Percentiles rank a stretch among this genome's conserved stretches.
Conservation (phyloP, 2,888 invertebrate genomes). For the Drosophila maculinotata region DNA sequence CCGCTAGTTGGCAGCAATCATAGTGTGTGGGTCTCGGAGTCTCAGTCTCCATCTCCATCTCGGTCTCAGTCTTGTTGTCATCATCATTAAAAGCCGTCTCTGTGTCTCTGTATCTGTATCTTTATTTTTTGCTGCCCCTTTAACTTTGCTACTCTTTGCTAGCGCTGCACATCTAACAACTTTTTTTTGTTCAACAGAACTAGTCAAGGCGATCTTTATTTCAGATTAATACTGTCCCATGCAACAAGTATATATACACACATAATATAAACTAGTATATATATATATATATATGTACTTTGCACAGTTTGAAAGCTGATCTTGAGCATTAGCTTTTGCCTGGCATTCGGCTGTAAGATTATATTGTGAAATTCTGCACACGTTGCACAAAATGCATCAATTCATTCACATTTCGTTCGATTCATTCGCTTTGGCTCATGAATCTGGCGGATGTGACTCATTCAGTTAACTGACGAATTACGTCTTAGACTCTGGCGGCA, state of each 20-base stretch:
- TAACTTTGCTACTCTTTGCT: constrained; percentile 16
- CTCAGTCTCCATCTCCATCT: constrained; percentile 9
- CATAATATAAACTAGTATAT: background rate
- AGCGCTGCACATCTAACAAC: constrained; percentile 42
- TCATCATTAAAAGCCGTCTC: constrained; percentile 58
- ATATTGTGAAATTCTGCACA: constrained; percentile 74
- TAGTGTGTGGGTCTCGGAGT: constrained; percentile 31
- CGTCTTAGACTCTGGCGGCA: constrained; percentile 32
- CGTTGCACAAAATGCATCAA: constrained; percentile 63
- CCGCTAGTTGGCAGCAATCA: constrained; percentile 24
- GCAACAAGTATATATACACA: background rate
- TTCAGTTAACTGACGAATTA: constrained; percentile 54
- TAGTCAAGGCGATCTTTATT: constrained; percentile 35
- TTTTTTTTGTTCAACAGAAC: constrained; percentile 31
- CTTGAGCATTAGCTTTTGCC: constrained; percentile 25
- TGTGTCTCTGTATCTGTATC: constrained; percentile 23
- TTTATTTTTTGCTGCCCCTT: constrained; percentile 13
- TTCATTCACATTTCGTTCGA: no score
- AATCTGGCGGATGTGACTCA: constrained; percentile 72
- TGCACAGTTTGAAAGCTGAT: constrained; percentile 40
- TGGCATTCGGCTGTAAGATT: constrained; percentile 32
- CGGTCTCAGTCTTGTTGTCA: constrained; percentile 34
- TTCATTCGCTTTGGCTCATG: constrained; percentile 39
- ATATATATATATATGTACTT: background rate
- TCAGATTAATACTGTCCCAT: constrained; percentile 48